Base-by-base conservation (phyloP, 2,113 vertebrate genomes). In the Myotis yumanensis region DNA sequence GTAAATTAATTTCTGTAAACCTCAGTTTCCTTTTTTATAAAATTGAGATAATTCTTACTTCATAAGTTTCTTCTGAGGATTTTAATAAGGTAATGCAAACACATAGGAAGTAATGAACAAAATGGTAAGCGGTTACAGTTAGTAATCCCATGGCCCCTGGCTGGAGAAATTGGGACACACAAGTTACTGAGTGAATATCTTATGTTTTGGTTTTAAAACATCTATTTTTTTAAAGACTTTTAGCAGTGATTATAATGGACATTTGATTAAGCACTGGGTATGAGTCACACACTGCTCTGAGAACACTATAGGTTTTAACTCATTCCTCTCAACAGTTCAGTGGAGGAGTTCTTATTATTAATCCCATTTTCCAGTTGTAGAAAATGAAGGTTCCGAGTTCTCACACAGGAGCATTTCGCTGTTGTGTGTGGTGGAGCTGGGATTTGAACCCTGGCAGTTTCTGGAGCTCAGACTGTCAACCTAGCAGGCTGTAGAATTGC, bases 11-110 rank as follows among this genome's bases (percentile, higher is more conserved):
- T 43, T 48, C 17, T 68, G 12, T 37, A 51, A 89, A 83, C 28
- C n/a, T 89, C 46, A 83, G 57, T 84, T 80, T 73, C 57, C 16
- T 83, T 46, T 75, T 71, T 90, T 68, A 32, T 81, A 85, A 87
- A 90, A 79, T 12, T 59, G 72, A 62, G 52, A 43, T 72, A 71
- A 91, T 84, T 66, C 18, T 6, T 72, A 9, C 52, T 91, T 91
- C 43, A 32, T 57, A 68, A 66, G 15, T 30, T 92, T 76, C 30
- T 76, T 72, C 28, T 83, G 71, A 90, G 48, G n/a, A 18, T 81
- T 93, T 94, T 77, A 84, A 72, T 81, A 66, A 73, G 66, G 59
- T 30, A 64, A 59, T 96, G 11, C 68, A 79, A 93, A 57, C 14
- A 64, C 15, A 83, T 72, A 68, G 43, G 35, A 62, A 92, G 32